Base-by-base conservation (phyloP, 1,140 invertebrate species). In the Drosophila ironensis region DNA sequence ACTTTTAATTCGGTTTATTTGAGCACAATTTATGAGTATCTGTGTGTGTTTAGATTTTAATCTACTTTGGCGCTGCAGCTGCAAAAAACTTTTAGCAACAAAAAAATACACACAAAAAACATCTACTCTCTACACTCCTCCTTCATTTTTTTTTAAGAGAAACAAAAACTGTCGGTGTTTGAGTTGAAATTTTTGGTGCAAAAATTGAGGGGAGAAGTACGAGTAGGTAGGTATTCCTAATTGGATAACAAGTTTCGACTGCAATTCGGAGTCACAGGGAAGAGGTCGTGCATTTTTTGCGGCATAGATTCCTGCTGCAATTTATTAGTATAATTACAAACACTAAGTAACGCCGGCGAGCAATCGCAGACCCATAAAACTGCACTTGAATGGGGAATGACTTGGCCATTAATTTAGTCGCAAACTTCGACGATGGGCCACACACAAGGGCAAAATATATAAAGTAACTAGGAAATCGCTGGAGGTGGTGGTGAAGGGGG, bases 1-100 rank as follows among this genome's bases (percentile, higher is more conserved):
- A 84, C 78, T 84, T 77, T 82, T 82, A 82, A 82, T 82, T 84
- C 59, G 51, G 63, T 82, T 82, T 82, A 84, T 82, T 82, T 82
- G 63, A 59, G 63, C 59, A 53, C 59, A 82, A 73, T 73, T 68
- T 76, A 82, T 69, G 61, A 53, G 25, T 57, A 33, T 51, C 37
- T 28, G 22, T 48, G 68, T 69, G 69, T 73, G 70, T 82, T 82
- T 84, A 82, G 78, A 82, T 82, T 82, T 82, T 84, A 86, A 84
- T 84, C 78, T 86, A 86, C 78, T 84, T 84, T 86, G 74, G 59
- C 75, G 67, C 44, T 78, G 74, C 78, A 84, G 78, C 78, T 84
- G 78, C 72, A 75, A 84, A 70, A 70, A 84, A 82, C 56, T 82
- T 82, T 77, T 24, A 69, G 50, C 72, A 77, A 4, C 27, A 40